Conservation (phyloP, 2,113 vertebrate species). For the Heteronetta atricapilla region DNA sequence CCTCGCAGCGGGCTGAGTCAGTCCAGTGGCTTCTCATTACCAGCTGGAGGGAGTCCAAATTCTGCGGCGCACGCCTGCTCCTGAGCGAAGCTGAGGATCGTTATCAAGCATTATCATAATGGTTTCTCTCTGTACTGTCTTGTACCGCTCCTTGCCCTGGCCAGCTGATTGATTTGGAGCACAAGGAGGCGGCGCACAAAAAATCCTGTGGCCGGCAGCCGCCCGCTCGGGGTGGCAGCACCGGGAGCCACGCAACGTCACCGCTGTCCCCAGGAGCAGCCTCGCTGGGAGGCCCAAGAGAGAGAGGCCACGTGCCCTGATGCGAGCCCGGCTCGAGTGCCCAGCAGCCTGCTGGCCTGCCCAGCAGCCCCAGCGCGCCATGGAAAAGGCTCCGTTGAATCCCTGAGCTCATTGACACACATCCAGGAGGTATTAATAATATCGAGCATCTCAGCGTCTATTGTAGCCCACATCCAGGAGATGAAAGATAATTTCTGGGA, state of each 20-base stretch:
- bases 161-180: conserved; percentile 1
- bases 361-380: background rate
- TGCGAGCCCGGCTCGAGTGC: background rate
- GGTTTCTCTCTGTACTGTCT: conserved; percentile 19
- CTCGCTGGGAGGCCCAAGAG: too few species aligned
- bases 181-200: background rate
- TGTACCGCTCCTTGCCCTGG: conserved; percentile 17
- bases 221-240: background rate
- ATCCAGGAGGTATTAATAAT: conserved; percentile 55
- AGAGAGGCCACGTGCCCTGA: background rate
- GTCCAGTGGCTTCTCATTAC: conserved; percentile 69
- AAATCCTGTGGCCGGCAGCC: background rate
- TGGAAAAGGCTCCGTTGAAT: conserved; percentile 36
- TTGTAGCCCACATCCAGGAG: conserved; percentile 47
- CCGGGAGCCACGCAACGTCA: background rate
- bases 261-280: fast-evolving
- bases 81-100: conserved; percentile 25
- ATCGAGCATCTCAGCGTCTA: conserved; percentile 27
- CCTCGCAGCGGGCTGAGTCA: conserved; percentile 66
- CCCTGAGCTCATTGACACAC: conserved; percentile 49
- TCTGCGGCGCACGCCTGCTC: conserved; percentile 4
- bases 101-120: conserved; percentile 44
- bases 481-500: conserved; percentile 69
- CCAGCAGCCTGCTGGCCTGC: background rate
- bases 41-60: conserved; percentile 63